Conservation (phyloP, 2,888 invertebrate genomes). For the Syrista parreyssii region DNA sequence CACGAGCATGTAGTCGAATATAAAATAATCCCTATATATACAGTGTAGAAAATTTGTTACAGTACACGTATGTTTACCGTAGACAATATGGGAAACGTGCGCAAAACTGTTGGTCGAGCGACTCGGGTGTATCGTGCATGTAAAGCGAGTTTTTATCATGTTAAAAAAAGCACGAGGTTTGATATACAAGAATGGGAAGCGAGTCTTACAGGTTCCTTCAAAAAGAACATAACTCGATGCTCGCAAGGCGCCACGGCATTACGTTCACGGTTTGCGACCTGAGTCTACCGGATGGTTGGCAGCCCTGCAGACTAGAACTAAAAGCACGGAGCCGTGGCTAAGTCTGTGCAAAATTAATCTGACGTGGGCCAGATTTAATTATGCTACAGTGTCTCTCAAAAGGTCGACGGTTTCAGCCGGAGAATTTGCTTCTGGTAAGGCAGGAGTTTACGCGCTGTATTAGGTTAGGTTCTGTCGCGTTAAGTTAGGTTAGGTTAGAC, state of each 20-base stretch:
- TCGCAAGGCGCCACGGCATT: neutral
- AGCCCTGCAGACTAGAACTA: neutral
- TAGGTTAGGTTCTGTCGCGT: neutral
- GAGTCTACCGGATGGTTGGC: neutral
- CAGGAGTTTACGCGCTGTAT: neutral
- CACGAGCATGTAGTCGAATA: no score
- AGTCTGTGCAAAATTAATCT: conserved; percentile 32
- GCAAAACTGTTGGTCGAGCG: neutral
- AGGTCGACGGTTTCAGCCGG: neutral
- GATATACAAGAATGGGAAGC: neutral
- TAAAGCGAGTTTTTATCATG: neutral
- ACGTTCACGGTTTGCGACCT: neutral
- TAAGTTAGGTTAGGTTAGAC: neutral
- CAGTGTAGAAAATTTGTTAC: neutral
- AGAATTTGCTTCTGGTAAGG: neutral
- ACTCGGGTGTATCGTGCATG: neutral
- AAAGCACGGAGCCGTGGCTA: neutral
- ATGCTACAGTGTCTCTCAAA: conserved; percentile 9
- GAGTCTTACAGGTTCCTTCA: neutral
- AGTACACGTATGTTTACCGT: neutral
- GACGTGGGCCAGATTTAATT: conserved; percentile 34
- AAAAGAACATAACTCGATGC: neutral
- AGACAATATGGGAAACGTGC: neutral
- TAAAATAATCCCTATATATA: neutral
- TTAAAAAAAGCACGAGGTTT: neutral